These are phyloP conservation scores for Teleogryllus occipitalis DNA, from an alignment of 1,140 invertebrate species.

Conservation along the genomic window DNA sequence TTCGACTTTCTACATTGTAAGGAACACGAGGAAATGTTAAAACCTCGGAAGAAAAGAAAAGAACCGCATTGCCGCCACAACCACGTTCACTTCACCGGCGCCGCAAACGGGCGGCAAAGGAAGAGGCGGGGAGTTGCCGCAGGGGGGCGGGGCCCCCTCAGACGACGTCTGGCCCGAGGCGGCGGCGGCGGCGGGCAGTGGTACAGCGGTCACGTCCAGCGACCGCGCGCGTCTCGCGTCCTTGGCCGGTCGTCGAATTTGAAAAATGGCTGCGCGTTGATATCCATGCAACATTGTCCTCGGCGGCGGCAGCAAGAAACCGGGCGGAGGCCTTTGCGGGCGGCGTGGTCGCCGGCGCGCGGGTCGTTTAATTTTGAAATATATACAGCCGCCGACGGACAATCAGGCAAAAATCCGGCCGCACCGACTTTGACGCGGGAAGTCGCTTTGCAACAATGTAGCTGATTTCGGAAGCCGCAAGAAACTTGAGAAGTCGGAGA, in stretches of 20 bases:
- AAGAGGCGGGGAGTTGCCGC: too few relatives aligned
- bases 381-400: neutral
- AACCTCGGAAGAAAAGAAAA: too few relatives aligned
- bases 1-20: too few relatives aligned
- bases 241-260: neutral
- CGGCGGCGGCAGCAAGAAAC: neutral
- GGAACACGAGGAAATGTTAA: too few relatives aligned
- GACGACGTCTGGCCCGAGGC: neutral
- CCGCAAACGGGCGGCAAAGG: too few relatives aligned
- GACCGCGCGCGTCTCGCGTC: neutral
- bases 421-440: neutral
- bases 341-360: too few relatives aligned
- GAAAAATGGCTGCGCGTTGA: neutral
- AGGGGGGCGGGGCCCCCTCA: too few relatives aligned
- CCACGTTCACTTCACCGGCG: too few relatives aligned
- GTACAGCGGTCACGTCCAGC: too few relatives aligned
- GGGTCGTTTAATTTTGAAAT: slow-evolving; percentile 5
- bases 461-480: neutral
- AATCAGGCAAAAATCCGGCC: neutral
- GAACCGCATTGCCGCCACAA: too few relatives aligned
- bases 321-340: neutral
- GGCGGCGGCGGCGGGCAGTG: too few relatives aligned
- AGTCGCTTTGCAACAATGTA: neutral
- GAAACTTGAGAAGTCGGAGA: neutral
- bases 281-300: slow-evolving; percentile 4